Evolutionary conservation across 2,888 invertebrate genomes (phyloP), one percentile per base, ranked within the genome.

Genomic region (Cephus sareptanus): DNA sequence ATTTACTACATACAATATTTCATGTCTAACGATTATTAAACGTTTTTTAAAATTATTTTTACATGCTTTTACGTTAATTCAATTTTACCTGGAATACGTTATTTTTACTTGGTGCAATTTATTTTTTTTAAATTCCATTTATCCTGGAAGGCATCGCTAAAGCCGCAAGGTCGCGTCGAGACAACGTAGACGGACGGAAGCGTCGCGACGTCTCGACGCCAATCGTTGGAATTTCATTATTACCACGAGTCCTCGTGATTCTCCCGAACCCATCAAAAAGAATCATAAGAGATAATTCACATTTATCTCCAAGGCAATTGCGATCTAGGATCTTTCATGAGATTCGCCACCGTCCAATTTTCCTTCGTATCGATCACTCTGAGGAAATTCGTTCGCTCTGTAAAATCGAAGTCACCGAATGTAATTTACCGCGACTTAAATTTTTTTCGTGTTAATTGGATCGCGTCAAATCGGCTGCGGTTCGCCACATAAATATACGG

Each of bases 191-290:
- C 77, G 82, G 79, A 81, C 78, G 78, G 75, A 77, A 77, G 82
- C 81, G 85, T 82, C 85, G 85, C 85, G 85, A 83, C 85, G 82
- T 80, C 79, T 69, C 77, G 83, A 82, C 85, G 83, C 83, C 83
- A 73, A 81, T 77, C 79, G 77, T 81, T 71, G 79, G 77, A 79
- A 77, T 80, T 81, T 80, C 81, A 79, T 82, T 77, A 83, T 81
- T 79, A 79, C 71, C 78, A 78, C 80, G 78, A 82, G 80, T 74
- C 74, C 75, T 70, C 69, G 40, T 34, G 30, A 74, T 74, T 74
- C 73, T 69, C 69, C 12, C 56, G 15, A 56, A 56, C 56, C 23
- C 56, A 56, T 56, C 56, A 56, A 15, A 56, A 56, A 56, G 56
- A 15, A 23, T 56, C 23, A 9, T 23, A 56, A 2, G 9, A 23